Conservation (phyloP, 2,888 invertebrate species). For the Tigriopus californicus region DNA sequence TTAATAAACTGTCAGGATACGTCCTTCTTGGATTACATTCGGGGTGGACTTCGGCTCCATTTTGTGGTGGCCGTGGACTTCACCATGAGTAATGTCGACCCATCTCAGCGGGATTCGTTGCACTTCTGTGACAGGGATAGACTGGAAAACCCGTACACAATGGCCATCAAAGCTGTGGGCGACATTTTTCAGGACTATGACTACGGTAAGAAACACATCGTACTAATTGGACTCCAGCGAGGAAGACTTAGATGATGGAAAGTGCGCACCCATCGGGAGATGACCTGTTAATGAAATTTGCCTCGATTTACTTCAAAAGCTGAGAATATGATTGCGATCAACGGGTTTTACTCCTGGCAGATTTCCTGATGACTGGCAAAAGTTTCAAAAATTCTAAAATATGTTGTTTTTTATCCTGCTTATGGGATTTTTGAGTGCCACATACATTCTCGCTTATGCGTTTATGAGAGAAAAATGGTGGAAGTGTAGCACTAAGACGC, state of each 20-base stretch:
- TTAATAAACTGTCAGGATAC: conserved; percentile 21
- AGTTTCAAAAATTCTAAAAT: too few relatives aligned
- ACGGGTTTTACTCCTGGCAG: too few relatives aligned
- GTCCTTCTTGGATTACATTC: conserved; percentile 34
- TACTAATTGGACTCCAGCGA: background rate
- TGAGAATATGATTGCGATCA: too few relatives aligned
- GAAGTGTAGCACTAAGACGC: too few relatives aligned
- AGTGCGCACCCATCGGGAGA: too few relatives aligned
- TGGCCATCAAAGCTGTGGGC: conserved; percentile 29
- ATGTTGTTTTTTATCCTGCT: too few relatives aligned
- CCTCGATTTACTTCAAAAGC: too few relatives aligned
- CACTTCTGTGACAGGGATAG: conserved; percentile 27
- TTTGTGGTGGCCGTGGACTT: conserved; percentile 27
- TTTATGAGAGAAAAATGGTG: too few relatives aligned
- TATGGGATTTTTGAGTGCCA: too few relatives aligned
- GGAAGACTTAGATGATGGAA: background rate
- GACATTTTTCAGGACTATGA: conserved; percentile 33
- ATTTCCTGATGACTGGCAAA: too few relatives aligned
- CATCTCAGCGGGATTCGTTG: conserved; percentile 25
- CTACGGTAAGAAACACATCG: conserved; percentile 24
- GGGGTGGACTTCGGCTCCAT: conserved; percentile 28
- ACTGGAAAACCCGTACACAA: conserved; percentile 28
- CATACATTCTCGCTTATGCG: too few relatives aligned
- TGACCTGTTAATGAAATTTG: too few relatives aligned
- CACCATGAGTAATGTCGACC: conserved; percentile 26